phyloP scores from a whole-genome alignment of 2,888 invertebrate genomes.

The Cordilura impudica region DNA sequence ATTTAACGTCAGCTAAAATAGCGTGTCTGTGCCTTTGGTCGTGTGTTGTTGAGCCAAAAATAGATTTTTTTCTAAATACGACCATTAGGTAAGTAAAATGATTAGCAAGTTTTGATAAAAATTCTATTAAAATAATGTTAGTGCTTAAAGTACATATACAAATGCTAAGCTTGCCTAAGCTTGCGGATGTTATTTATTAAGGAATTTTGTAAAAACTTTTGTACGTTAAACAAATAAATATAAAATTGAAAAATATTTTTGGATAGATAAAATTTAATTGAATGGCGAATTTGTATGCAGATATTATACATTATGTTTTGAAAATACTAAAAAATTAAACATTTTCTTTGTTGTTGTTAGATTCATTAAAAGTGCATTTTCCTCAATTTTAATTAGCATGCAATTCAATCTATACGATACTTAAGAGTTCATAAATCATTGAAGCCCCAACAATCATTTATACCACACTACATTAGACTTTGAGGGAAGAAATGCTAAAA shows the following conservation, averaged over 20 bases:
- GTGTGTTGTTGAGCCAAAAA: constrained; percentile 40
- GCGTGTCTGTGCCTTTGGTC: constrained; percentile 38
- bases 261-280: too few species aligned
- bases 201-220: too few species aligned
- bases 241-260: too few species aligned
- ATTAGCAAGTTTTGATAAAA: constrained; percentile 18
- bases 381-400: constrained; percentile 29
- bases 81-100: constrained; percentile 25
- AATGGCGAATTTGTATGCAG: too few species aligned
- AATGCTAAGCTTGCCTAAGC: too few species aligned
- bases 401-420: constrained; percentile 2
- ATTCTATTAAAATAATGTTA: neutral
- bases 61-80: constrained; percentile 39
- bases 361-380: too few species aligned
- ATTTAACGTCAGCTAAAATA: constrained; percentile 32
- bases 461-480: constrained; percentile 30
- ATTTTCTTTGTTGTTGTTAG: too few species aligned
- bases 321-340: too few species aligned
- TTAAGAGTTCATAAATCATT: constrained; percentile 25
- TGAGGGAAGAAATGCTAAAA: neutral
- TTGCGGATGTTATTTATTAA: too few species aligned
- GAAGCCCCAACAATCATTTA: constrained; percentile 4
- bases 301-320: too few species aligned
- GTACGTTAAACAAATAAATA: too few species aligned
- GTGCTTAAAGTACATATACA: too few species aligned